These are phyloP conservation scores for Sebastes goodei DNA, from an alignment of 2,797 vertebrate genomes.

Conservation along the genomic window DNA sequence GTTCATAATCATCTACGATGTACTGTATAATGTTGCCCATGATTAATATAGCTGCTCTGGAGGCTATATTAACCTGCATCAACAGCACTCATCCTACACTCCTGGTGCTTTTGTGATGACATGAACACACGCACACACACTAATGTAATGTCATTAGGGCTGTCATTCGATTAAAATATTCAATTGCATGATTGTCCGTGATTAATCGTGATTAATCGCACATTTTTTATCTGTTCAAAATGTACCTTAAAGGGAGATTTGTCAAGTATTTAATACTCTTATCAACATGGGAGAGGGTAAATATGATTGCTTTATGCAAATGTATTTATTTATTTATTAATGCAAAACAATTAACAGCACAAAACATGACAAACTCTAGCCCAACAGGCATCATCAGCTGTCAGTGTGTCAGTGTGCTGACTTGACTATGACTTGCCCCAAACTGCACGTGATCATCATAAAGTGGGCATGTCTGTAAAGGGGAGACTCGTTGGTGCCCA, in stretches of 20 bases:
- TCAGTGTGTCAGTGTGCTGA: too few relatives aligned
- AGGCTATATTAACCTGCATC: conserved; percentile 78
- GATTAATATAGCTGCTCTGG: conserved; percentile 76
- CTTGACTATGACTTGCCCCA: too few relatives aligned
- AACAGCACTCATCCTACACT: conserved; percentile 67
- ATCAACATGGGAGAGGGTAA: not conserved
- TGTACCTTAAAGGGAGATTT: not conserved
- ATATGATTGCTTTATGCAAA: not conserved
- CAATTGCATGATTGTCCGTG: not conserved
- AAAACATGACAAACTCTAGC: too few relatives aligned
- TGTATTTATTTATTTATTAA: not conserved
- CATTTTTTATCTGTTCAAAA: not conserved
- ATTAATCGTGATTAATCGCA: not conserved
- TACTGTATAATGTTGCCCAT: conserved; percentile 67
- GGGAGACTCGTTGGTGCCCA: too few relatives aligned
- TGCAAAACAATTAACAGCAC: too few relatives aligned
- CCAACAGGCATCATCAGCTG: too few relatives aligned
- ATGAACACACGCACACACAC: conserved; percentile 27
- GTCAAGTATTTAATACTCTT: not conserved
- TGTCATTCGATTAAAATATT: not conserved
- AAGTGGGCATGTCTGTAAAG: too few relatives aligned
- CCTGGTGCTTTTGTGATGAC: conserved; percentile 66
- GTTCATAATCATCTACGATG: conserved; percentile 70
- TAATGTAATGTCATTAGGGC: conserved; percentile 3
- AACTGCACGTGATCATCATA: too few relatives aligned